Evolutionary conservation across 2,888 invertebrate genomes (phyloP).

Genomic region (Thereva nobilitata): DNA sequence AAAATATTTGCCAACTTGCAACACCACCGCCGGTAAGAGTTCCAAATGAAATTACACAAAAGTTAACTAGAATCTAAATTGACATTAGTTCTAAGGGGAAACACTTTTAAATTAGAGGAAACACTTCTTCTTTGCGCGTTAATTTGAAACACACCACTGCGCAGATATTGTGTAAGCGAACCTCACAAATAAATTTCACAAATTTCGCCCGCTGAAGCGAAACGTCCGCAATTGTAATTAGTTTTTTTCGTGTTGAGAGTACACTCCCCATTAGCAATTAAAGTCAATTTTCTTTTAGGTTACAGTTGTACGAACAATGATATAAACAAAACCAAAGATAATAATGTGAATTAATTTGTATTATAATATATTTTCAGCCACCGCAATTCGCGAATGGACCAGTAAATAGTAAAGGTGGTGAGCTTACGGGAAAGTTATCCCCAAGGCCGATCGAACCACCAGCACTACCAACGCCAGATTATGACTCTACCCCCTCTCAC

Average conservation of each 20-base stretch:
- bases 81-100: not conserved
- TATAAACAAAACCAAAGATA: not conserved
- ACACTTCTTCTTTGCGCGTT: not conserved
- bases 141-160: slow-evolving; percentile 8
- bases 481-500: slow-evolving; percentile 56
- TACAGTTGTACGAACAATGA: too few relatives aligned
- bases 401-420: slow-evolving; percentile 26
- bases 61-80: not conserved
- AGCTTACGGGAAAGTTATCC: slow-evolving; percentile 14
- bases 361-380: slow-evolving; percentile 47
- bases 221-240: too few relatives aligned
- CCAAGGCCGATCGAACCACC: slow-evolving; percentile 46
- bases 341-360: slow-evolving; percentile 17
- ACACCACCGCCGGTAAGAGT: slow-evolving; percentile 67
- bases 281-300: not conserved
- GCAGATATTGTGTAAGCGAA: not conserved
- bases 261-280: not conserved
- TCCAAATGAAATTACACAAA: not conserved
- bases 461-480: slow-evolving; percentile 63
- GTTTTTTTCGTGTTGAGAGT: too few relatives aligned
- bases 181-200: not conserved
- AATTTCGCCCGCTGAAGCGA: too few relatives aligned
- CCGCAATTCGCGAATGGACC: slow-evolving; percentile 53
- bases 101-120: not conserved
- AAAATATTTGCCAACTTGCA: slow-evolving; percentile 55